Conservation (phyloP, 1,140 invertebrate genomes). For the Ceratina japonica region DNA sequence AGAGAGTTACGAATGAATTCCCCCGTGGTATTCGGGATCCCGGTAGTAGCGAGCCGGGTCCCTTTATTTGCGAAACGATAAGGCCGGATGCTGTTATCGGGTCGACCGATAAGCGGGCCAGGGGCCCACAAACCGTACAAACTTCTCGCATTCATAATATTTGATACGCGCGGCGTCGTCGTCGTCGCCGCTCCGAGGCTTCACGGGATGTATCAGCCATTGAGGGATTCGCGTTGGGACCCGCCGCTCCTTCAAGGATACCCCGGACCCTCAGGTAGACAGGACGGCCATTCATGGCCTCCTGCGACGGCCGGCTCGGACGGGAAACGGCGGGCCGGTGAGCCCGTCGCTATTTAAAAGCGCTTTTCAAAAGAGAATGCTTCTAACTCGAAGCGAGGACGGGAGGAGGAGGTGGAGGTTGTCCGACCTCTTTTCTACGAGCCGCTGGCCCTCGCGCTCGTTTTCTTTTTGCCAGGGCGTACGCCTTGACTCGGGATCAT, state of each 20-base stretch:
- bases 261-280: conserved; percentile 36
- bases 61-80: conserved; percentile 58
- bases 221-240: conserved; percentile 8
- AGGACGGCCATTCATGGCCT: conserved; percentile 52
- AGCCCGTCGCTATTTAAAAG: conserved; percentile 38
- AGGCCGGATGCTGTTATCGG: conserved; percentile 63
- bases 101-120: conserved; percentile 52
- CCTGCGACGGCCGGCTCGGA: background rate
- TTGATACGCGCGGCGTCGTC: conserved; percentile 37
- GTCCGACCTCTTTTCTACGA: conserved; percentile 14
- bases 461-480: background rate
- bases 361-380: conserved; percentile 21
- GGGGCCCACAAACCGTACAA: background rate
- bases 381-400: conserved; percentile 13
- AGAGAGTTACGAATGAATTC: conserved; percentile 8
- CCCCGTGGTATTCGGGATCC: conserved; percentile 2
- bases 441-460: too few species aligned
- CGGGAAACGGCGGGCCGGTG: conserved; percentile 33
- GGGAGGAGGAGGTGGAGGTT: conserved; percentile 11
- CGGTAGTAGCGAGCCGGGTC: background rate
- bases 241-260: conserved; percentile 42
- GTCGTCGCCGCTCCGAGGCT: conserved; percentile 13
- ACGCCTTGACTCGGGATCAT: conserved; percentile 29
- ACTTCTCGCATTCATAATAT: conserved; percentile 61
- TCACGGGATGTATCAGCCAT: conserved; percentile 27